These are phyloP conservation scores for Sphenodon punctatus DNA, from an alignment of 2,797 vertebrate species.

Conservation along the genomic window DNA sequence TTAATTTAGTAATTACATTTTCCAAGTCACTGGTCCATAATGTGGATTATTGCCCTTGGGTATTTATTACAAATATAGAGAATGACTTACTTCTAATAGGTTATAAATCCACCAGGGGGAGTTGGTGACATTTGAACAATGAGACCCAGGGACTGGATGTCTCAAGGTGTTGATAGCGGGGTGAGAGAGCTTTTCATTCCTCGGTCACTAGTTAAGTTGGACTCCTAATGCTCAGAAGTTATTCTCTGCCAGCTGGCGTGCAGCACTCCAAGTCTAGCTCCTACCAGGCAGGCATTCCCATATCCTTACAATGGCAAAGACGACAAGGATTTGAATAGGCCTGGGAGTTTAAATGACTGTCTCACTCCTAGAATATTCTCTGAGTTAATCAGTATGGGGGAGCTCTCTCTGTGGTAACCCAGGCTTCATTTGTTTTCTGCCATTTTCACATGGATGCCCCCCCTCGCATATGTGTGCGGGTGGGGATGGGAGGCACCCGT, in stretches of 20 bases:
- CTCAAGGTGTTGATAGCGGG: background rate
- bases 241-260: background rate
- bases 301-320: background rate
- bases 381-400: fast-evolving
- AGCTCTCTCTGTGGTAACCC: background rate
- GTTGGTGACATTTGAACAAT: slow-evolving; percentile 34
- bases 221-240: background rate
- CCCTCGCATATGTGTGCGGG: no score
- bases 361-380: fast-evolving
- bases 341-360: background rate
- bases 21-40: slow-evolving; percentile 71
- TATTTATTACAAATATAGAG: slow-evolving; percentile 66
- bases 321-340: background rate
- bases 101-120: slow-evolving; percentile 33
- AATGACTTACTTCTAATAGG: slow-evolving; percentile 51
- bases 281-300: background rate
- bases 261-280: background rate
- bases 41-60: slow-evolving; percentile 64
- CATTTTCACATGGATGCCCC: no score
- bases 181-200: background rate
- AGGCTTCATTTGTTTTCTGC: no score
- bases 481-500: no score
- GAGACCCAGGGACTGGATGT: background rate
- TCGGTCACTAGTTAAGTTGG: background rate
- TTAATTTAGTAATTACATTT: slow-evolving; percentile 80